phyloP scores from a whole-genome alignment of 2,797 vertebrate genomes.

The Premnoplex brunnescens region DNA sequence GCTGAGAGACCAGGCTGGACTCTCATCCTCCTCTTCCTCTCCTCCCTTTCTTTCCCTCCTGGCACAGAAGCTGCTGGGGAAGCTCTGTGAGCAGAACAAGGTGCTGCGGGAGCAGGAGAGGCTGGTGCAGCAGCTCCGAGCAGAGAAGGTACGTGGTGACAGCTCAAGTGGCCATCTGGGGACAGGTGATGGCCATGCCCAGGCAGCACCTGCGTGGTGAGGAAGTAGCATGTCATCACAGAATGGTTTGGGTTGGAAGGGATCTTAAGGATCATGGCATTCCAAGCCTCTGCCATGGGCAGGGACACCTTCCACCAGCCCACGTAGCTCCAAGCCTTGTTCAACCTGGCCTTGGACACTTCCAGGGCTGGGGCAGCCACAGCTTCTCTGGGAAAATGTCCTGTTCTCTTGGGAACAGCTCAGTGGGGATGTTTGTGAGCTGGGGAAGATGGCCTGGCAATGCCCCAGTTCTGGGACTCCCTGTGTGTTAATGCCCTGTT shows the following conservation, averaged over 20 bases:
- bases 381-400: not conserved
- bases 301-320: not conserved
- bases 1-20: not conserved
- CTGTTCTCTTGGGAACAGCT: not conserved
- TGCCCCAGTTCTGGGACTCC: not conserved
- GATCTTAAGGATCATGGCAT: fast-evolving
- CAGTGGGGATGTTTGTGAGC: fast-evolving
- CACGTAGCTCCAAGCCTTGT: fast-evolving
- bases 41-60: not conserved
- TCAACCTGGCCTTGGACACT: not conserved
- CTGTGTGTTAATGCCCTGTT: fast-evolving
- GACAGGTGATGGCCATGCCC: fast-evolving
- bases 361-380: fast-evolving
- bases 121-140: conserved; percentile 88
- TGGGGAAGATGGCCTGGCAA: not conserved
- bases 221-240: fast-evolving
- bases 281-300: not conserved
- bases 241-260: not conserved
- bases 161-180: fast-evolving
- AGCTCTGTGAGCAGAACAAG: conserved; percentile 91
- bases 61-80: conserved; percentile 90
- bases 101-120: conserved; percentile 90
- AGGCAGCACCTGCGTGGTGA: fast-evolving
- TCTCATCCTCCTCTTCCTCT: not conserved
- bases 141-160: conserved; percentile 85